Conservation (phyloP, 2,888 invertebrate species). For the Protonemura montana region DNA sequence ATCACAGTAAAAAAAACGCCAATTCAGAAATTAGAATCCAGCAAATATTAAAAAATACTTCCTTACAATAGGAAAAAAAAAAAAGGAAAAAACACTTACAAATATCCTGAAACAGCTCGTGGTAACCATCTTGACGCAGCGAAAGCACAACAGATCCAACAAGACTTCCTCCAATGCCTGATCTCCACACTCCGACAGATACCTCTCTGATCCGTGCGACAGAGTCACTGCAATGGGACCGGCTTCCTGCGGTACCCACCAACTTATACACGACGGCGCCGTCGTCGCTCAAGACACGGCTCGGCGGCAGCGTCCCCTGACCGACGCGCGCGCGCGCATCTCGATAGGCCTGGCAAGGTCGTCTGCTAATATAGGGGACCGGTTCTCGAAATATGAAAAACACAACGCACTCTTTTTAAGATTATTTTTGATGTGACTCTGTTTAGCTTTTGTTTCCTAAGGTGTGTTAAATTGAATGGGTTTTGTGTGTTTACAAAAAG, state of each 20-base stretch:
- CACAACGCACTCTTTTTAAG: not conserved
- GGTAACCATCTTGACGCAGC: not conserved
- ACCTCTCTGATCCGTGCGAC: not conserved
- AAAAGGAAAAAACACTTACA: not conserved
- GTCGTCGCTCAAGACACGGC: not conserved
- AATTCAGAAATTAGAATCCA: no score
- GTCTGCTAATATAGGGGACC: not conserved
- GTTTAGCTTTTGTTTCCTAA: not conserved
- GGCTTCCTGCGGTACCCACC: not conserved
- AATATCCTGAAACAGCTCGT: not conserved
- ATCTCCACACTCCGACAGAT: not conserved
- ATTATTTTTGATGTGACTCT: not conserved
- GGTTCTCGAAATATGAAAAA: not conserved
- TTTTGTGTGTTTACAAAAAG: not conserved
- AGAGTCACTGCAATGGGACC: not conserved
- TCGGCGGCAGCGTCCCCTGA: no score
- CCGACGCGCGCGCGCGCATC: no score
- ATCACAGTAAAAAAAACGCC: no score
- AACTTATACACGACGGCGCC: not conserved
- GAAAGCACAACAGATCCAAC: not conserved
- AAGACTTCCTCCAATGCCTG: not conserved
- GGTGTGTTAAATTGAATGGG: not conserved
- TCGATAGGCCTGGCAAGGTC: not conserved
- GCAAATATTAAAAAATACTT: no score
- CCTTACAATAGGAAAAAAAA: no score